phyloP scores from a whole-genome alignment of 2,113 vertebrate species.

The Pantherophis guttatus region DNA sequence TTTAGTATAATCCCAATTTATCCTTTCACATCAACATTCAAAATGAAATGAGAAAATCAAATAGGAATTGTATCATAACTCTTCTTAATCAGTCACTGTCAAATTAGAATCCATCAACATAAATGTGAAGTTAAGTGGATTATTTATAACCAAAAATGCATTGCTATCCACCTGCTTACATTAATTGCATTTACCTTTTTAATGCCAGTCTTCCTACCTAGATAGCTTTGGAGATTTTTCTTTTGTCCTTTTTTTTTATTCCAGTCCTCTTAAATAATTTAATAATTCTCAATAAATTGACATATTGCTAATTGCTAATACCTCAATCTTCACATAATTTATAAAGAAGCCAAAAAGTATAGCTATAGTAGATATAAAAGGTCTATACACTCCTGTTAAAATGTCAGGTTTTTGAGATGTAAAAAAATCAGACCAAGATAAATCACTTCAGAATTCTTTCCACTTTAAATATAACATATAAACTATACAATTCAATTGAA shows the following conservation, averaged over 20 bases:
- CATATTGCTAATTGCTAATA: background rate
- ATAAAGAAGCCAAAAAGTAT: background rate
- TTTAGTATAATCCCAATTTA: slow-evolving; percentile 30
- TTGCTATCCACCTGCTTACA: background rate
- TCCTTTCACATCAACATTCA: background rate
- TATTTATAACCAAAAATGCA: background rate
- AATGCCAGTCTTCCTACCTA: background rate
- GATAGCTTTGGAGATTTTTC: background rate
- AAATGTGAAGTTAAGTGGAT: background rate
- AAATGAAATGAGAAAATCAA: background rate
- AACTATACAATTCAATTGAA: background rate
- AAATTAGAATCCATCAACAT: background rate
- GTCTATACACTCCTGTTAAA: no score
- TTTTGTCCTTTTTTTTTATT: background rate
- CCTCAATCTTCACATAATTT: background rate
- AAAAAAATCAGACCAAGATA: background rate
- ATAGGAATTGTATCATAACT: background rate
- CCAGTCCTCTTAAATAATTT: background rate
- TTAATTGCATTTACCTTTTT: background rate
- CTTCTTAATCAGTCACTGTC: background rate
- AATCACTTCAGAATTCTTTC: background rate
- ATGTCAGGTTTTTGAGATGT: background rate
- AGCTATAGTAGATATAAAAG: background rate
- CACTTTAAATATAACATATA: background rate
- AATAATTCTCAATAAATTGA: background rate